Percentiles rank a stretch among this genome's conserved stretches.
Evolutionary conservation across 2,113 vertebrate genomes (phyloP).

Genomic region (Bothrops jararaca): DNA sequence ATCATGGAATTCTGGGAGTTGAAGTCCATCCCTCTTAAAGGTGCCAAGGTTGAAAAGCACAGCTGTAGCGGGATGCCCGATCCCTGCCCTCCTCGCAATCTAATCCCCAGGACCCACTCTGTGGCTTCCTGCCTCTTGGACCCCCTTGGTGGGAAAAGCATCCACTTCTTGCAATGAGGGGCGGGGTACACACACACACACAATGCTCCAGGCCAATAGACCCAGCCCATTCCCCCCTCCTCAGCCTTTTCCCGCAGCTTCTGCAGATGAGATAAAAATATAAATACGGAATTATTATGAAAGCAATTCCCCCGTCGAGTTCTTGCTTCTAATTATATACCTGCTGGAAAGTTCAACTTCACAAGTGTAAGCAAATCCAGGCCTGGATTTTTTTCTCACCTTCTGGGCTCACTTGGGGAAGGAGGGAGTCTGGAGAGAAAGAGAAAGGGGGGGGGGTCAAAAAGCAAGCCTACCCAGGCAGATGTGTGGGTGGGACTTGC

Average conservation of each 20-base stretch:
- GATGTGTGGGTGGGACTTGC: not conserved
- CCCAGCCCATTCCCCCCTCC: rapidly evolving
- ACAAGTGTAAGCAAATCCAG: slow-evolving; percentile 22
- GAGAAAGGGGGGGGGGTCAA: not conserved
- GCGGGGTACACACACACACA: not conserved
- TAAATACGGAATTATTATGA: slow-evolving; percentile 15
- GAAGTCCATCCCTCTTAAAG: not conserved
- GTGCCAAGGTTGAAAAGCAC: not conserved
- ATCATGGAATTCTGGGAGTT: not conserved
- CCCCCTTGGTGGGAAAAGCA: not conserved
- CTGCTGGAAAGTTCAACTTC: slow-evolving; percentile 16
- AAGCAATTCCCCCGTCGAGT: not conserved
- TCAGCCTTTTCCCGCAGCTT: not conserved
- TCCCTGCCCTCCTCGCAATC: not conserved
- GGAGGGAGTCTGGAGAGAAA: not conserved
- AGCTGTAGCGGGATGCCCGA: not conserved
- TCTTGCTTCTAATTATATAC: slow-evolving; percentile 27
- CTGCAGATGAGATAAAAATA: not conserved
- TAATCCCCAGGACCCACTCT: not conserved
- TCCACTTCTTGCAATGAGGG: not conserved
- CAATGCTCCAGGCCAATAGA: not conserved
- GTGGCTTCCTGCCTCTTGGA: not conserved
- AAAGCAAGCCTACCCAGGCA: not conserved
- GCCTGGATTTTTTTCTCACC: not conserved
- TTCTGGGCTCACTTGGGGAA: not conserved